phyloP scores from a whole-genome alignment of 2,797 vertebrate genomes.

The Oreonectes daqikongensis region DNA sequence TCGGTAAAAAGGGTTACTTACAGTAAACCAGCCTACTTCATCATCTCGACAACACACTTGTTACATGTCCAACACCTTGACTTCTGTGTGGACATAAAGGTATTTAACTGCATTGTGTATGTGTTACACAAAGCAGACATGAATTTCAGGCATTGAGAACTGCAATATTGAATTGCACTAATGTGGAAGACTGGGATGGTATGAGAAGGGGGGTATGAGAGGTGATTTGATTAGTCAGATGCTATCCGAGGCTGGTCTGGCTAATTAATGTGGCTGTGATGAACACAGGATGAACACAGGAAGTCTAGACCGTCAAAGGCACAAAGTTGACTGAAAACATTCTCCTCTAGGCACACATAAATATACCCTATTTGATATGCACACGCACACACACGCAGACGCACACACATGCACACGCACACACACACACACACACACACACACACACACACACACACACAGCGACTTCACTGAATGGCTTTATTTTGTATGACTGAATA shows the following conservation, averaged over 20 bases:
- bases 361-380: not conserved
- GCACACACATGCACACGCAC: no score
- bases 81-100: not conserved
- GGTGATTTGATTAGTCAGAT: conserved; percentile 73
- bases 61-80: not conserved
- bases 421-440: not conserved
- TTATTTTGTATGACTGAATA: not conserved
- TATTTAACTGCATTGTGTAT: conserved; percentile 1
- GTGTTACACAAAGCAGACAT: not conserved
- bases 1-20: not conserved
- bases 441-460: not conserved
- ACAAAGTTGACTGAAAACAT: conserved; percentile 50
- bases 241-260: conserved; percentile 68
- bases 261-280: conserved; percentile 63
- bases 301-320: conserved; percentile 59
- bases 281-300: conserved; percentile 67
- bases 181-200: not conserved
- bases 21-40: not conserved
- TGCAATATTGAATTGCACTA: conserved; percentile 69
- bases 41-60: not conserved
- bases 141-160: not conserved
- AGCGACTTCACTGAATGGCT: not conserved
- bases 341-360: conserved; percentile 51
- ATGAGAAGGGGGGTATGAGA: conserved; percentile 63
- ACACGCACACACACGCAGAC: not conserved